Percentiles rank a stretch among this genome's conserved stretches.
phyloP scores from a whole-genome alignment of 2,797 vertebrate species.

The Argyrosomus regius region DNA sequence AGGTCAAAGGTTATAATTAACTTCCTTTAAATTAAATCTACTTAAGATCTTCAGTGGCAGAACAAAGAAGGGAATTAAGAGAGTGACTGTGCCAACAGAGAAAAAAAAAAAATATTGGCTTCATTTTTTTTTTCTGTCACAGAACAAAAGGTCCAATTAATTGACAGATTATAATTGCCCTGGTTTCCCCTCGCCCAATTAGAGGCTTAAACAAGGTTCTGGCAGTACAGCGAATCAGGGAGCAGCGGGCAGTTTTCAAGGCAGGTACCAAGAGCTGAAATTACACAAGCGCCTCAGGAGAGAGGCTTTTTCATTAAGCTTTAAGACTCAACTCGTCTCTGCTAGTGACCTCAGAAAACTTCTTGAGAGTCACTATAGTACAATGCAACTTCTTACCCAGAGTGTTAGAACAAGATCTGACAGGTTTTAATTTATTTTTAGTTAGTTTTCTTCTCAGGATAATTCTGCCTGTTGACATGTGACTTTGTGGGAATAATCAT shows the following conservation, averaged over 20 bases:
- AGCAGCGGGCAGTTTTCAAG: conserved; percentile 58
- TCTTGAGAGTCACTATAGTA: conserved; percentile 32
- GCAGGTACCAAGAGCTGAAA: conserved; percentile 74
- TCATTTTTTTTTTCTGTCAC: conserved; percentile 45
- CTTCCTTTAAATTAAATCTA: conserved; percentile 44
- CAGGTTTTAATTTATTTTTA: conserved; percentile 18
- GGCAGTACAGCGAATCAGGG: conserved; percentile 56
- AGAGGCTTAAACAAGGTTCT: conserved; percentile 74
- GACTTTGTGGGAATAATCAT: background rate
- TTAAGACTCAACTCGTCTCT: conserved; percentile 52
- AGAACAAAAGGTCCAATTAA: conserved; percentile 83
- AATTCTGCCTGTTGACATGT: conserved; percentile 6
- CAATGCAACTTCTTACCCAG: conserved; percentile 15
- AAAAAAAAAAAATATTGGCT: conserved; percentile 49
- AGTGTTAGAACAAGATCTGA: conserved; percentile 7
- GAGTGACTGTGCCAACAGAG: conserved; percentile 35
- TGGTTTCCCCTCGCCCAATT: conserved; percentile 76
- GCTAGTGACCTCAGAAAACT: conserved; percentile 65
- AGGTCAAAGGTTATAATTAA: conserved; percentile 73
- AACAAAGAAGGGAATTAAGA: conserved; percentile 49
- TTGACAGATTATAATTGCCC: conserved; percentile 80
- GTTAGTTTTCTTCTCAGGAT: background rate
- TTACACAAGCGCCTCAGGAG: conserved; percentile 72
- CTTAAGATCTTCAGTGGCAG: conserved; percentile 40
- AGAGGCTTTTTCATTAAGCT: conserved; percentile 75